These are phyloP conservation scores for Hyposoter dolosus DNA, from an alignment of 2,888 invertebrate genomes.

Conservation along the genomic window DNA sequence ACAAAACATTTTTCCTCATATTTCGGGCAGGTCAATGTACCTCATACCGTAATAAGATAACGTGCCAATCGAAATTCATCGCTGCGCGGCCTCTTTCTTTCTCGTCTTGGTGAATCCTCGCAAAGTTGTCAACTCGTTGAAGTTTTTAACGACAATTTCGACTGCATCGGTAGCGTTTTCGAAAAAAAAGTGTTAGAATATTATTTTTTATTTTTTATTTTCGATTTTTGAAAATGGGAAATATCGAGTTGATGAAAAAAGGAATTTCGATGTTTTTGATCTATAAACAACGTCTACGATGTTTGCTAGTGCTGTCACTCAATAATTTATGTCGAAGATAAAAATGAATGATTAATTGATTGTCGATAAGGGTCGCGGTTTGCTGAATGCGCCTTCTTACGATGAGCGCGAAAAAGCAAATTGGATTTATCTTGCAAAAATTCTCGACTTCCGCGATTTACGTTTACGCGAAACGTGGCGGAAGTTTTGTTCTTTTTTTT, in stretches of 20 bases:
- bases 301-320: background rate
- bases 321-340: background rate
- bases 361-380: background rate
- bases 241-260: background rate
- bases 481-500: conserved; percentile 15
- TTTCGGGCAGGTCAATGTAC: conserved; percentile 8
- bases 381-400: background rate
- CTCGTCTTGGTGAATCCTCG: background rate
- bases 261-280: background rate
- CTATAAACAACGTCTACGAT: background rate
- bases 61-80: background rate
- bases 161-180: background rate
- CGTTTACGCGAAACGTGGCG: conserved; percentile 24
- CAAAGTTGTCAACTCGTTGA: background rate
- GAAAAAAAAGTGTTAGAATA: background rate
- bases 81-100: background rate
- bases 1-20: background rate
- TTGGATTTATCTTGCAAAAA: conserved; percentile 10
- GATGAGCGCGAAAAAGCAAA: background rate
- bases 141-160: background rate
- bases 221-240: background rate
- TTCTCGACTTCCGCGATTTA: conserved; percentile 19
- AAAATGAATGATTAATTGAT: conserved; percentile 1
- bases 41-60: background rate
- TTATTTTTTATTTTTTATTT: background rate